Evolutionary conservation across 2,888 invertebrate genomes (phyloP).

Genomic region (Drosophila quinaria): DNA sequence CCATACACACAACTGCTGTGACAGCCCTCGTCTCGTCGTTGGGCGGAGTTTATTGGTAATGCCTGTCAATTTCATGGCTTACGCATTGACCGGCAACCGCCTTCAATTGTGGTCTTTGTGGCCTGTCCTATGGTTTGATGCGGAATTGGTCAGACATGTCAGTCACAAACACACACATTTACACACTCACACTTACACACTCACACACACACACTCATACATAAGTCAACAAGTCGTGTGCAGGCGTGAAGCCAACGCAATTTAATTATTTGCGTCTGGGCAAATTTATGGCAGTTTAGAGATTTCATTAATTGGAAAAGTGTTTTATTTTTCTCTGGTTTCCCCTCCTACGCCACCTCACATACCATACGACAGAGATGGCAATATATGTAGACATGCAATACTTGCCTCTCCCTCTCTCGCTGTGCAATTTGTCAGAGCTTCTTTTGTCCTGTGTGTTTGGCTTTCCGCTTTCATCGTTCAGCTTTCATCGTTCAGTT

Average conservation of each 20-base stretch:
- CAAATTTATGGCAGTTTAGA: conserved; percentile 83
- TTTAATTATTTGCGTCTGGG: conserved; percentile 79
- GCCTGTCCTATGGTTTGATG: conserved; percentile 37
- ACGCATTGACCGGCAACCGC: conserved; percentile 48
- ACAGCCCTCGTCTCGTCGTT: conserved; percentile 2
- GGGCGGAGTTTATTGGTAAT: conserved; percentile 7
- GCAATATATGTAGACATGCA: background rate
- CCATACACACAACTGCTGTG: background rate
- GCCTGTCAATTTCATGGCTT: conserved; percentile 49
- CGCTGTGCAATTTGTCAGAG: conserved; percentile 54
- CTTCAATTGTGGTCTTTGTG: conserved; percentile 63
- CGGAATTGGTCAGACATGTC: conserved; percentile 63
- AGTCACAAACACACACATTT: conserved; percentile 29
- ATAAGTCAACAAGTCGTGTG: conserved; percentile 70
- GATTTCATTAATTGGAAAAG: conserved; percentile 85
- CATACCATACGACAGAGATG: conserved; percentile 5
- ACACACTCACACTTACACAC: conserved; percentile 13
- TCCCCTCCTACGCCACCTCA: background rate
- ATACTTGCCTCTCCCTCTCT: background rate
- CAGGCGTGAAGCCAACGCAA: conserved; percentile 63
- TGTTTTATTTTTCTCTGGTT: conserved; percentile 52
- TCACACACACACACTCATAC: conserved; percentile 25
- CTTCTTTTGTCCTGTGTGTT: conserved; percentile 39
- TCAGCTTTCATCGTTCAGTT: conserved; percentile 10
- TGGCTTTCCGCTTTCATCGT: conserved; percentile 30